Conservation (phyloP, 2,797 vertebrate species). For the Sylvilagus floridanus region DNA sequence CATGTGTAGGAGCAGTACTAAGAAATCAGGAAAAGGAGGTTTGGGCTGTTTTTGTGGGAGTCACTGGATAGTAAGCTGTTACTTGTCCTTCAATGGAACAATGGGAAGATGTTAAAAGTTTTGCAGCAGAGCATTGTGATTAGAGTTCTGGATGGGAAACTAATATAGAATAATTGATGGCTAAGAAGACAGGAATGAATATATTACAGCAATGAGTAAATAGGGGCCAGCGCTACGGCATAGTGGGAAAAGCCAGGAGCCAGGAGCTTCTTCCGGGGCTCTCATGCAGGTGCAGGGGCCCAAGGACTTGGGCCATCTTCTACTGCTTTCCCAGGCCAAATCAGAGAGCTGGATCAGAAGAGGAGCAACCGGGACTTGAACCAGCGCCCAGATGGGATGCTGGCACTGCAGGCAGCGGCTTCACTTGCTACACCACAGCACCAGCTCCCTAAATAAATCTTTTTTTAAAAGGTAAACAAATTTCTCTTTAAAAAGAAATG, state of each 20-base stretch:
- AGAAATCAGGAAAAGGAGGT: conserved; percentile 6
- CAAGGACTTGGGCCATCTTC: no score
- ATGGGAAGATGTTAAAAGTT: conserved; percentile 8
- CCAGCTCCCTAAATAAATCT: no score
- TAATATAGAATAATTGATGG: conserved; percentile 27
- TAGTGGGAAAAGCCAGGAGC: no score
- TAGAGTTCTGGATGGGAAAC: conserved; percentile 64
- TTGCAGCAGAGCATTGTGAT: conserved; percentile 36
- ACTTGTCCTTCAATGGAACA: conserved; percentile 44
- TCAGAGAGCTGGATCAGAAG: no score
- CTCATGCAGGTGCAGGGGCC: no score
- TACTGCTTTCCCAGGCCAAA: no score
- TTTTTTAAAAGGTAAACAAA: neutral
- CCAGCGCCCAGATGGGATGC: no score
- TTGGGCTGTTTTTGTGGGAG: conserved; percentile 42
- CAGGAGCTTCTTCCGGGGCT: no score
- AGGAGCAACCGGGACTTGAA: no score
- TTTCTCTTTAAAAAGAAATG: neutral
- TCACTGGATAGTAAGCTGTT: neutral
- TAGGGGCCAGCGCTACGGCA: neutral
- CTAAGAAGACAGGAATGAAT: conserved; percentile 42
- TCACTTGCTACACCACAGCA: no score
- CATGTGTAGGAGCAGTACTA: neutral
- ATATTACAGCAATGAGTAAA: conserved; percentile 11
- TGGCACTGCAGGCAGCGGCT: no score